Percentiles rank a stretch among this genome's conserved stretches.
Conservation (phyloP, 2,888 invertebrate genomes). For the Stegana nigrithorax region DNA sequence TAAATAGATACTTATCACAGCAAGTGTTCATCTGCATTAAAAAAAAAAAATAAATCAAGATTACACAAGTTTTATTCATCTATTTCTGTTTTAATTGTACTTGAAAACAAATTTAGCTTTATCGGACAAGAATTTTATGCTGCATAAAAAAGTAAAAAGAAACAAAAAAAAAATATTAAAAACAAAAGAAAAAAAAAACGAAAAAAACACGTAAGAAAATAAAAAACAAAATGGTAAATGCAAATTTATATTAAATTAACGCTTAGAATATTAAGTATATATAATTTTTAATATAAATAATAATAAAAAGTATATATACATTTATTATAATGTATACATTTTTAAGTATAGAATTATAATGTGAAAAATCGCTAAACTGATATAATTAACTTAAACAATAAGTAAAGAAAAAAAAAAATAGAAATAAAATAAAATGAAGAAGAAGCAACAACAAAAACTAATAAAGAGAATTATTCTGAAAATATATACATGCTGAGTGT, state of each 20-base stretch:
- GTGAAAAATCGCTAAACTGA: slow-evolving; percentile 14
- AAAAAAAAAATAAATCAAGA: not conserved
- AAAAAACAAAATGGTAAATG: slow-evolving; percentile 1
- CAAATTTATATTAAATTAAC: slow-evolving; percentile 15
- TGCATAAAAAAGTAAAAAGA: slow-evolving; percentile 6
- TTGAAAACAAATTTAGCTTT: slow-evolving; percentile 15
- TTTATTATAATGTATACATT: not conserved
- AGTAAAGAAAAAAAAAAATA: slow-evolving; percentile 35
- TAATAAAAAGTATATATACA: not conserved
- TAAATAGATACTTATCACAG: not conserved
- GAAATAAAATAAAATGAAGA: too few relatives aligned
- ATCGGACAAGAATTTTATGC: slow-evolving; percentile 13
- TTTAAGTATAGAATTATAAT: slow-evolving; percentile 2
- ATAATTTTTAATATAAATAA: not conserved
- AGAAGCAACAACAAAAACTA: too few relatives aligned
- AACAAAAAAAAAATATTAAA: not conserved
- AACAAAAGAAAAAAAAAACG: not conserved
- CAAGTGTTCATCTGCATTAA: not conserved
- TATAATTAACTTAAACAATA: slow-evolving; percentile 19
- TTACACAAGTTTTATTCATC: too few relatives aligned
- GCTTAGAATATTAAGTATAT: slow-evolving; percentile 26
- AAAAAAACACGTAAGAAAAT: not conserved
- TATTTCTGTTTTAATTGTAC: not conserved
- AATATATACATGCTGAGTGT: too few relatives aligned
- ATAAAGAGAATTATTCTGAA: slow-evolving; percentile 1